Base-by-base conservation (phyloP, 2,888 invertebrate genomes). In the Peribatodes rhomboidaria region DNA sequence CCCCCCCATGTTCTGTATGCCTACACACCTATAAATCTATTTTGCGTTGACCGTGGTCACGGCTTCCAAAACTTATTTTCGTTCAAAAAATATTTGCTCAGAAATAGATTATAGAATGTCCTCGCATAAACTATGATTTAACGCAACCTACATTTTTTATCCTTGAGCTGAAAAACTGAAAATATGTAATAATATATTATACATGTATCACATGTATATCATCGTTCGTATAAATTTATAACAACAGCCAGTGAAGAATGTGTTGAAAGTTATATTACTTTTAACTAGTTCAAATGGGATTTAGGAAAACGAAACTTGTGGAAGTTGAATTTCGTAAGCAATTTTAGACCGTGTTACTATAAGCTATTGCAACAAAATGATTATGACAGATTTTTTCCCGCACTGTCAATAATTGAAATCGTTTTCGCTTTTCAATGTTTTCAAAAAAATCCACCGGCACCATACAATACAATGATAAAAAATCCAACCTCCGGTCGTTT, bases 61-160 rank as follows among this genome's bases (percentile, higher is more conserved):
- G 33, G 39, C n/a, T 39, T 50, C n/a, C 47, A 14, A 57, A 33
- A 31, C 13, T 3, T 37, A 47, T 47, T 27, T 49, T 39, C 31
- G 22, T 52, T 20, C 31, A 16, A 58, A 49, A 18, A 31, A 39
- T 27, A 27, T 57, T 39, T 18, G 8, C 7, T 37, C 31, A 18
- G 22, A 62, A 62, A 61, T 49, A 61, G 61, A 41, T 49, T 13
- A 10, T 10, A 56, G 33, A 44, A 50, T 37, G 41, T 42, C 55
- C 33, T 37, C n/a, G 44, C 47, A 57, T 52, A 56, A 62, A 57
- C 14, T 37, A 27, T 4, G 14, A 42, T 62, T 62, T 57, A 52
- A 39, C 54, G 41, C 22, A 37, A 27, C 62, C 56, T 39, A 57
- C 9, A 44, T 62, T 52, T 52, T n/a, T n/a, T 52, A 50, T 35